Evolutionary conservation across 2,888 invertebrate genomes (phyloP).

Genomic region (Macrostomum cliftonense): DNA sequence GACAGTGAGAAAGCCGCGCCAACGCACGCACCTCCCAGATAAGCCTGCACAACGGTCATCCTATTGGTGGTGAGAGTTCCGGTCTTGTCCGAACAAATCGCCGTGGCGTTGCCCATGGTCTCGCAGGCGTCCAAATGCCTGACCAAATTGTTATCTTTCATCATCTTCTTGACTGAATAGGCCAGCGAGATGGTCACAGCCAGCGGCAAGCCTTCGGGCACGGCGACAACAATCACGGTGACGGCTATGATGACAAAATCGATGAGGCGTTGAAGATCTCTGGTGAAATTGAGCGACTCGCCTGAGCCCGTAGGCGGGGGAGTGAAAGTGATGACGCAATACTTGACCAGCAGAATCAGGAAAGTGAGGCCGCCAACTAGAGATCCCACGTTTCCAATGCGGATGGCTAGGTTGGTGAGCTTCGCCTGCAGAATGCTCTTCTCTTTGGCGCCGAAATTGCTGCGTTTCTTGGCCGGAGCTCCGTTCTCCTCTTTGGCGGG

Average conservation of each 20-base stretch:
- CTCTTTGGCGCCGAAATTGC: constrained; percentile 47
- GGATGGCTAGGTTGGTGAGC: constrained; percentile 89
- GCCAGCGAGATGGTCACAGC: constrained; percentile 94
- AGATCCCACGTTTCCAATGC: constrained; percentile 97
- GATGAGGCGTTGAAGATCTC: constrained; percentile 74
- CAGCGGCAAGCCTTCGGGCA: constrained; percentile 90
- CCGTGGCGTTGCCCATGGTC: constrained; percentile 99
- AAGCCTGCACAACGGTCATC: constrained; percentile 95
- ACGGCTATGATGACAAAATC: constrained; percentile 98
- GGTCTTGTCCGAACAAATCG: constrained; percentile 98
- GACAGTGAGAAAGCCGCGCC: no score
- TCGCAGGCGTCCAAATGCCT: constrained; percentile 98
- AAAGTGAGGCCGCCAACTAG: constrained; percentile 92
- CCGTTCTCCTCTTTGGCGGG: no score
- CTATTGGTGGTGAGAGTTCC: constrained; percentile 80
- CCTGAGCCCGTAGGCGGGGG: constrained; percentile 44
- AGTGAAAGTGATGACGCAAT: constrained; percentile 74
- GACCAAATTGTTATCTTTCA: constrained; percentile 78
- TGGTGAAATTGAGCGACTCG: constrained; percentile 43
- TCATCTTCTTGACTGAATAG: constrained; percentile 60
- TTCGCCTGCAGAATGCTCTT: constrained; percentile 96
- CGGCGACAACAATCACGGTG: constrained; percentile 93
- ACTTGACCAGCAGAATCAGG: constrained; percentile 78
- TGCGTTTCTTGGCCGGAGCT: no score
- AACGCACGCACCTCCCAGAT: constrained; percentile 48